Percentiles rank a stretch among this genome's conserved stretches.
Conservation (phyloP, 2,797 vertebrate species). For the Acrossocheilus wenchowensis region DNA sequence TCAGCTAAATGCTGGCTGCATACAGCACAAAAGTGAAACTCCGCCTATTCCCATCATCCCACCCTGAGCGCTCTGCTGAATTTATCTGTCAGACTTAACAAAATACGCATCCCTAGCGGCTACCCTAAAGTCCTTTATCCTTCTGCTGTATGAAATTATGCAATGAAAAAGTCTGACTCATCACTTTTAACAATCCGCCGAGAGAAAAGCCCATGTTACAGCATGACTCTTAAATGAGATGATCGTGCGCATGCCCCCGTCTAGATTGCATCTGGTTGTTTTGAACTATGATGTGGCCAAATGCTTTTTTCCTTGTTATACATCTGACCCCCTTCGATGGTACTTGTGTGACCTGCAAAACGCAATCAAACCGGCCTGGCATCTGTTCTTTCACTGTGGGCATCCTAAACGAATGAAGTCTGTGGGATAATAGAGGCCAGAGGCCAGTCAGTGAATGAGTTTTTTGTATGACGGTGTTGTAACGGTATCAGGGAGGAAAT, state of each 20-base stretch:
- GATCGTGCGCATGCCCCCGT: background rate
- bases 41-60: background rate
- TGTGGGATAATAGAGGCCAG: slow-evolving; percentile 20
- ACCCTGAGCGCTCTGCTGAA: background rate
- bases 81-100: slow-evolving; percentile 5
- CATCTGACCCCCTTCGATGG: background rate
- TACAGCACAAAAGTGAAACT: background rate
- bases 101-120: background rate
- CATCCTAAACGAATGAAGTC: slow-evolving; percentile 30
- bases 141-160: slow-evolving; percentile 18
- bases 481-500: slow-evolving; percentile 68
- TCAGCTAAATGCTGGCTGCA: background rate
- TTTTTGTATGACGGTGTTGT: slow-evolving; percentile 67
- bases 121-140: slow-evolving; percentile 12
- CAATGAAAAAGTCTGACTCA: slow-evolving; percentile 21
- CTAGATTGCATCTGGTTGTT: slow-evolving; percentile 34
- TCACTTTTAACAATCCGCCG: slow-evolving; percentile 9
- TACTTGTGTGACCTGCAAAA: slow-evolving; percentile 25
- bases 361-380: background rate
- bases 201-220: background rate
- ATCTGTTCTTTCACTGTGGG: background rate
- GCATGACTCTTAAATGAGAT: background rate
- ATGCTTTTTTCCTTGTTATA: slow-evolving; percentile 33
- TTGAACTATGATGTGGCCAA: slow-evolving; percentile 10
- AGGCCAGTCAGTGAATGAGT: slow-evolving; percentile 49